Base-by-base conservation (phyloP, 2,797 vertebrate genomes). In the Xenops minutus region DNA sequence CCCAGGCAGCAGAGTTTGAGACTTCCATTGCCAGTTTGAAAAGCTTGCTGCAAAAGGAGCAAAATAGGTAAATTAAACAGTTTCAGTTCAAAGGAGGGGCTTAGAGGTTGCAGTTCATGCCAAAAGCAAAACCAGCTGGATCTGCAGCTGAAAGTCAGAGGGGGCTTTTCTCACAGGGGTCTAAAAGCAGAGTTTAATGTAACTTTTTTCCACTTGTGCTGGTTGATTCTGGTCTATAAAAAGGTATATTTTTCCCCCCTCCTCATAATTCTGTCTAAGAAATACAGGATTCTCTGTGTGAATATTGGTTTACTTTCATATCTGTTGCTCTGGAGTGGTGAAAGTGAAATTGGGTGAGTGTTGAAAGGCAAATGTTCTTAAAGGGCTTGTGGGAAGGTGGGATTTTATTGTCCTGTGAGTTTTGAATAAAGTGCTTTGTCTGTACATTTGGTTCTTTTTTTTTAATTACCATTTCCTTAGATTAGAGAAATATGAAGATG, bases 1-100 rank as follows among this genome's bases (percentile, higher is more conserved):
- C 98, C 64, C 72, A 97, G 80, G 88, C 98, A 96, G 96, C 97
- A 89, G 97, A 98, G 89, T 96, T 98, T 92, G 97, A 99, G 88
- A 69, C 82, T 88, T 97, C 96, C 37, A 32, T 96, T 92, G 95
- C 97, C 49, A 97, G 90, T 86, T 96, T 99, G 69, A 97, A 99
- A 79, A 96, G 96, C 85, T 97, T 98, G 77, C 88, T 99, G 75
- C 89, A 95, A 88, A 88, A 94, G 91, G 98, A 99, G 96, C 98
- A 97, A 95, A 97, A 98, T 52, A 98, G 98, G 99, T 99, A 91
- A 87, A 64, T 43, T 27, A 14, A 89, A 54, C 59, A 82, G 23
- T 82, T 96, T 96, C 74, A 43, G 17, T 77, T 41, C 22, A 54
- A 79, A 63, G 41, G 63, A 27, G 73, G 8, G 21, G 37, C 10